Percentiles rank a stretch among this genome's conserved stretches.
phyloP scores from a whole-genome alignment of 2,113 vertebrate genomes.

The Platanista minor region DNA sequence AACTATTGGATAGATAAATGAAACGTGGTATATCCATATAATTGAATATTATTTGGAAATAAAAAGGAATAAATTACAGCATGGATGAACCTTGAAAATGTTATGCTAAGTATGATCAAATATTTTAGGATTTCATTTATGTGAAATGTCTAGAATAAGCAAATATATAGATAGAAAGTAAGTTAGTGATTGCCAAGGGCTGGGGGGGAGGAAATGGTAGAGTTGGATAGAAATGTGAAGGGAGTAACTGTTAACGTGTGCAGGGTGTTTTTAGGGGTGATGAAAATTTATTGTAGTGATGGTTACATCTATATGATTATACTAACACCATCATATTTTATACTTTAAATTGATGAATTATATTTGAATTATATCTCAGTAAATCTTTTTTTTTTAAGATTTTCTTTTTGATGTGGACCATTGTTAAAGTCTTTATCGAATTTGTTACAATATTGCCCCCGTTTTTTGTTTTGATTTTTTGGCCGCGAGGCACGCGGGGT shows the following conservation, averaged over 20 bases:
- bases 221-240: background rate
- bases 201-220: accelerated
- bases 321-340: background rate
- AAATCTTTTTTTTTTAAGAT: background rate
- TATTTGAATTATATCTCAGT: background rate
- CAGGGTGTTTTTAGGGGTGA: background rate
- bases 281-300: background rate
- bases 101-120: background rate
- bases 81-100: background rate
- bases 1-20: background rate
- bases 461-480: no score
- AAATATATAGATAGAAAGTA: background rate
- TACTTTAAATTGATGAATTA: background rate
- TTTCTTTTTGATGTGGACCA: no score
- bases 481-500: accelerated
- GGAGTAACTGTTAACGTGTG: background rate
- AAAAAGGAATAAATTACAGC: background rate
- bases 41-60: background rate
- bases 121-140: background rate
- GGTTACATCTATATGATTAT: background rate
- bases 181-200: background rate
- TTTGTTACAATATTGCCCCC: no score
- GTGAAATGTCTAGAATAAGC: background rate
- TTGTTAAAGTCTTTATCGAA: no score
- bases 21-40: background rate